Evolutionary conservation across 2,888 invertebrate genomes (phyloP).

Genomic region (Noctua janthe): DNA sequence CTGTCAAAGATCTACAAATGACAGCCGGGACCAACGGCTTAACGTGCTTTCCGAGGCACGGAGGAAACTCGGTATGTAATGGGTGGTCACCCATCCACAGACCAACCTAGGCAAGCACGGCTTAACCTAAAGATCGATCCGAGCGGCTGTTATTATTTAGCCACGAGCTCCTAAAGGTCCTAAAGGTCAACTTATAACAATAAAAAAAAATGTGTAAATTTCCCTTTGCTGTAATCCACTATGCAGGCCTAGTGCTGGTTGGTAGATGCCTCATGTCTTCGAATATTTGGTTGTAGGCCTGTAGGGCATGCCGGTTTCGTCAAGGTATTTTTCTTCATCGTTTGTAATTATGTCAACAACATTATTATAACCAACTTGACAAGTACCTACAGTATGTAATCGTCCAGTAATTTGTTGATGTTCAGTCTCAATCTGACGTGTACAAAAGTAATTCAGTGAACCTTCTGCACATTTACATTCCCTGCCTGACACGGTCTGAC

Average conservation of each 20-base stretch:
- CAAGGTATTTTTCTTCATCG: background rate
- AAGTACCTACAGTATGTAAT: background rate
- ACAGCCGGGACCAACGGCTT: too few relatives aligned
- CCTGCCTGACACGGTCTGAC: conserved; percentile 52
- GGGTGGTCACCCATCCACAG: too few relatives aligned
- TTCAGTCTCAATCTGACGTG: background rate
- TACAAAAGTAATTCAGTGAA: background rate
- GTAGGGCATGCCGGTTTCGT: background rate
- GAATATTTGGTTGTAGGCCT: background rate
- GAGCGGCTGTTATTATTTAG: too few relatives aligned
- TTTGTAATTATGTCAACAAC: background rate
- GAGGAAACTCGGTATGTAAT: too few relatives aligned
- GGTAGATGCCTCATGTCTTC: background rate
- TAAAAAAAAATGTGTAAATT: too few relatives aligned
- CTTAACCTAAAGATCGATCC: too few relatives aligned
- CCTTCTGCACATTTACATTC: conserved; percentile 28
- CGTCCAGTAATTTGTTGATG: background rate
- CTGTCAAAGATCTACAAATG: too few relatives aligned
- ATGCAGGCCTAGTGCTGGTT: background rate
- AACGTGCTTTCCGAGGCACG: too few relatives aligned
- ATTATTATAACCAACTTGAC: background rate
- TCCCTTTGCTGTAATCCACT: background rate
- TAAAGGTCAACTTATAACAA: too few relatives aligned
- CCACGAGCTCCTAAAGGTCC: too few relatives aligned
- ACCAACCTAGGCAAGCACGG: too few relatives aligned